A percentile compares a stretch with the other conserved stretches of the same genome.
Conservation (phyloP, 1,140 invertebrate genomes). For the Zaprionus africanus region DNA sequence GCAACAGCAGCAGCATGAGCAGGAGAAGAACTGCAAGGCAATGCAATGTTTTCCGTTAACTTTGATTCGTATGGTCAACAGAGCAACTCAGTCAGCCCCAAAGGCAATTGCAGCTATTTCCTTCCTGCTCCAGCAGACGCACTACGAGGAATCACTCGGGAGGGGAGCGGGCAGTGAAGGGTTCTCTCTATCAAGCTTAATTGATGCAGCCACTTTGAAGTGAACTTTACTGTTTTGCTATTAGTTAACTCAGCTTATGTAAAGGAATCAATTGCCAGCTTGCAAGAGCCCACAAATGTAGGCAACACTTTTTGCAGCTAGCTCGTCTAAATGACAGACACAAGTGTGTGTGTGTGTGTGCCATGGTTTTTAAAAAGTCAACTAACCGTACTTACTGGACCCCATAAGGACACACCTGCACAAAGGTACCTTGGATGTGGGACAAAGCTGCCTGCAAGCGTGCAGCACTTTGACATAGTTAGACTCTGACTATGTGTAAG, state of each 20-base stretch:
- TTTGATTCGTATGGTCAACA: slow-evolving; percentile 41
- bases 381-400: slow-evolving; percentile 65
- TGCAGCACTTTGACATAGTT: slow-evolving; percentile 41
- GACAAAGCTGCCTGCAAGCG: slow-evolving; percentile 43
- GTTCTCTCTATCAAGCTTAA: background rate
- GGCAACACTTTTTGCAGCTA: slow-evolving; percentile 39
- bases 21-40: slow-evolving; percentile 22
- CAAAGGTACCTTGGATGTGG: slow-evolving; percentile 23
- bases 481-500: background rate
- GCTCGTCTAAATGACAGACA: slow-evolving; percentile 56
- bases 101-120: slow-evolving; percentile 8
- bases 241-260: background rate
- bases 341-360: slow-evolving; percentile 53
- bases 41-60: slow-evolving; percentile 45
- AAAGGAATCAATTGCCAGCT: background rate
- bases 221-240: background rate
- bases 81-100: slow-evolving; percentile 12
- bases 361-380: slow-evolving; percentile 49
- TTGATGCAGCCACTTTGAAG: background rate
- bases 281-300: slow-evolving; percentile 14
- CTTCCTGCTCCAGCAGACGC: slow-evolving; percentile 7
- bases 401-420: background rate
- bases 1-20: slow-evolving; percentile 5
- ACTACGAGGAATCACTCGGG: no score
- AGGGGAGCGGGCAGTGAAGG: background rate